Evolutionary conservation across 1,140 invertebrate genomes (phyloP).

Genomic region (Oppia nitens): DNA sequence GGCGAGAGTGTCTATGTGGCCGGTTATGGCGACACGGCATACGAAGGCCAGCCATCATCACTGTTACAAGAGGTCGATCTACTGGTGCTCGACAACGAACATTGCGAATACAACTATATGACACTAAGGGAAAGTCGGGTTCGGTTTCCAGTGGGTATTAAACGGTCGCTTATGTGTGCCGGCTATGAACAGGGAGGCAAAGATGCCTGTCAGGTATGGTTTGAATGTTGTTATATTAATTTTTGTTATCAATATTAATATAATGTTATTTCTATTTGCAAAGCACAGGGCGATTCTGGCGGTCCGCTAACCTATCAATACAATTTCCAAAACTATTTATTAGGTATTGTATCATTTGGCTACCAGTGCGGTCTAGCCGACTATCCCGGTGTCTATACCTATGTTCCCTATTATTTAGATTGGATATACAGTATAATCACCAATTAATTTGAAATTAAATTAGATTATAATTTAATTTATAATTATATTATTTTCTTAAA

Average conservation of each 20-base stretch:
- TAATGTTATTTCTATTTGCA: constrained; percentile 37
- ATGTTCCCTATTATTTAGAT: constrained; percentile 23
- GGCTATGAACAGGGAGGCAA: constrained; percentile 52
- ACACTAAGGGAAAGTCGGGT: neutral
- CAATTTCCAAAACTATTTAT: constrained; percentile 45
- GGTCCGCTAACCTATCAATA: constrained; percentile 62
- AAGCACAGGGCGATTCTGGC: constrained; percentile 46
- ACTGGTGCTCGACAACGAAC: neutral
- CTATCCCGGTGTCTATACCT: constrained; percentile 27
- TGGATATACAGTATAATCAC: too few species aligned
- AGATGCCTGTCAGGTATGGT: constrained; percentile 55
- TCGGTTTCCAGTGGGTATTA: constrained; percentile 14
- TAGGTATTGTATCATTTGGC: constrained; percentile 74
- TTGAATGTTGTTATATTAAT: neutral
- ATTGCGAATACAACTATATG: constrained; percentile 5
- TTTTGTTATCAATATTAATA: neutral
- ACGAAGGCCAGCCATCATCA: neutral
- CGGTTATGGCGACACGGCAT: constrained; percentile 3
- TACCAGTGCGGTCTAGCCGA: constrained; percentile 45
- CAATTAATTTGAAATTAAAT: too few species aligned
- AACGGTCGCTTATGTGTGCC: constrained; percentile 51
- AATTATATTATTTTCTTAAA: too few species aligned
- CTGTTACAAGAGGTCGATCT: constrained; percentile 2
- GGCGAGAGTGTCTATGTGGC: neutral
- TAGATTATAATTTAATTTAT: too few species aligned